Conservation (phyloP, 2,113 vertebrate species). For the Globicephala melas region DNA sequence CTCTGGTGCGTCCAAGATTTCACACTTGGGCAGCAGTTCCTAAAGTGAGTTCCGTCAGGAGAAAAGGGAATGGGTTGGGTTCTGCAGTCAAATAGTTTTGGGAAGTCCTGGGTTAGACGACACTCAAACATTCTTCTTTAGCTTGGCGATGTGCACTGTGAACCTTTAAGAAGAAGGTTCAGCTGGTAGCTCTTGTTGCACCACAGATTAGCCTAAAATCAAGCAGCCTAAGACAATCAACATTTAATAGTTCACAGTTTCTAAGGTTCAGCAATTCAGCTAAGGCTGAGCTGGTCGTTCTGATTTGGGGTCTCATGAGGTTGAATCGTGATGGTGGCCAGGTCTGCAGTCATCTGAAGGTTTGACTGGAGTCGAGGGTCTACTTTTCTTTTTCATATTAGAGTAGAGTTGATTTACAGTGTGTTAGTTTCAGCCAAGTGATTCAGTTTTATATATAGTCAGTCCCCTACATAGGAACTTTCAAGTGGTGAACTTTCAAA, state of each 20-base stretch:
- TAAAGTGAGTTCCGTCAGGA: background rate
- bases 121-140: background rate
- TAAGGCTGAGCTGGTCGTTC: background rate
- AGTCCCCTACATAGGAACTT: too few species aligned
- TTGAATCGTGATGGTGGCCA: background rate
- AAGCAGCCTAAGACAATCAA: too few species aligned
- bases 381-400: background rate
- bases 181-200: too few species aligned
- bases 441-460: background rate
- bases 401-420: background rate
- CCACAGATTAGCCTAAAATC: too few species aligned
- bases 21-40: background rate
- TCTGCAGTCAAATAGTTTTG: background rate
- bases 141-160: rapidly evolving
- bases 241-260: background rate
- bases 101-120: background rate
- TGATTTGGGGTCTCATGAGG: background rate
- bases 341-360: background rate
- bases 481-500: too few species aligned
- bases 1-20: background rate
- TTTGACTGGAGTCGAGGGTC: background rate
- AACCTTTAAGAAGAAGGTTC: background rate
- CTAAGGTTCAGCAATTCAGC: background rate
- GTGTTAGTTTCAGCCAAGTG: background rate
- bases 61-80: too few species aligned